Evolutionary conservation across 2,888 invertebrate genomes (phyloP).

Genomic region (Blastobasis lacticolella): DNA sequence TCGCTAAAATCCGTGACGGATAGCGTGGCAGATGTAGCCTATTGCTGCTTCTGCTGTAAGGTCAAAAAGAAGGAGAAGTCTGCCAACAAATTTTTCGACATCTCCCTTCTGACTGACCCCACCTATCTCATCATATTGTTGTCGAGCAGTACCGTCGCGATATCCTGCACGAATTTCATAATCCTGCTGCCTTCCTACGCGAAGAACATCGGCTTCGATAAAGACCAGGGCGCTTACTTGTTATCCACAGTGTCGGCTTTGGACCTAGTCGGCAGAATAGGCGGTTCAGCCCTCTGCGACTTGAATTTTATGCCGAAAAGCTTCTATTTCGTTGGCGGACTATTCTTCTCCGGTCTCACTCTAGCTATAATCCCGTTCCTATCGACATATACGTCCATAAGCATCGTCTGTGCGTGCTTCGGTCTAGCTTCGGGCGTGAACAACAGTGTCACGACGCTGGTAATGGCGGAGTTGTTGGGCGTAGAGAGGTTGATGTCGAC

Average conservation of each 20-base stretch:
- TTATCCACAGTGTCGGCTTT: constrained; percentile 87
- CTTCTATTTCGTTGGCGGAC: constrained; percentile 86
- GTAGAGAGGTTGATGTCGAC: constrained; percentile 87
- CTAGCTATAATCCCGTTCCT: constrained; percentile 81
- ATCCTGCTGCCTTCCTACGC: constrained; percentile 87
- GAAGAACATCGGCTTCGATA: constrained; percentile 79
- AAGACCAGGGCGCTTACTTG: constrained; percentile 80
- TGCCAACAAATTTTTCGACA: constrained; percentile 81
- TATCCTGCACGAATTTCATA: constrained; percentile 91
- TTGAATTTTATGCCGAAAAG: constrained; percentile 84
- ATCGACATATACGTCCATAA: constrained; percentile 75
- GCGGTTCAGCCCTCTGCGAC: constrained; percentile 89
- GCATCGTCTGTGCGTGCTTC: constrained; percentile 82
- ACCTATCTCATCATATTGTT: constrained; percentile 86
- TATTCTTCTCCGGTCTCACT: constrained; percentile 85
- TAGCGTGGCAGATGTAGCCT: constrained; percentile 66
- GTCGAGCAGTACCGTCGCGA: constrained; percentile 89
- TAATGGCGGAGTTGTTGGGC: constrained; percentile 91
- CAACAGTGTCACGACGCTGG: constrained; percentile 88
- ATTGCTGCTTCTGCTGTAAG: constrained; percentile 60
- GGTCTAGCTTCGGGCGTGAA: constrained; percentile 89
- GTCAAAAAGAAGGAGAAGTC: constrained; percentile 41
- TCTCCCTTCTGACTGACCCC: constrained; percentile 81
- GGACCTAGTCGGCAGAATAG: constrained; percentile 87
- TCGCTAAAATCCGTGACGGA: constrained; percentile 80